Evolutionary conservation across 53 echinoderm and acorn worm species (phyloP), one percentile per base, ranked within the genome.

Genomic region (Crossaster papposus): DNA sequence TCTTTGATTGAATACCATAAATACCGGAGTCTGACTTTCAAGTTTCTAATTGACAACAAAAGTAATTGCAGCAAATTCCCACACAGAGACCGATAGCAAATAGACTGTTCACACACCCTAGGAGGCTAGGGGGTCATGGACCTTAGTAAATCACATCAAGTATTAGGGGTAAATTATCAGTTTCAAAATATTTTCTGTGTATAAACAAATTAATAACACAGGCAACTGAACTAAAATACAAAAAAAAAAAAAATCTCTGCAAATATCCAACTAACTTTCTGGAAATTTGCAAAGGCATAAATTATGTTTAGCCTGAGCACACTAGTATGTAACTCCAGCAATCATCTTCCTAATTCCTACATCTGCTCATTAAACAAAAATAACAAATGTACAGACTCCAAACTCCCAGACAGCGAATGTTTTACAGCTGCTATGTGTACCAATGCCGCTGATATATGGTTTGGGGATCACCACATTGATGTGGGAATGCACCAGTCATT

Each of bases 401-500:
- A 22, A 15, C 22, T 1, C 44, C 5, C 34, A 55, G 36, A 55
- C 64, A 53, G 58, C 30, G 63, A 62, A 54, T 22, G 58, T 81
- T 81, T 17, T 20, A 22, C 32, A 18, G 81, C 55, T 33, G 33
- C 81, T 33, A 31, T 17, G 33, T 81, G 63, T 62, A 63, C 33
- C 9, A 81, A 81, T 81, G 55, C 54, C 55, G 28, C 81, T 58
- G 81, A 81, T 81, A 81, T 64, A 81, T 81, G 54, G 81, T 81
- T 34, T 52, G 15, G 44, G 81, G 81, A 81, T 33, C 83, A 85
- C 51, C 77, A 76, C 37, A 58, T 77, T 54, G 44, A 44, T 86
- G 77, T 75, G 74, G 63, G 77, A 86, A 86, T 86, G 86, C 75
- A 86, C 58, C 1, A 37, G 86, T 36, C 77, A 14, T 86, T 55